Evolutionary conservation across 2,113 vertebrate species (phyloP), one percentile per base, ranked within the genome.

Genomic region (Apteryx owenii): DNA sequence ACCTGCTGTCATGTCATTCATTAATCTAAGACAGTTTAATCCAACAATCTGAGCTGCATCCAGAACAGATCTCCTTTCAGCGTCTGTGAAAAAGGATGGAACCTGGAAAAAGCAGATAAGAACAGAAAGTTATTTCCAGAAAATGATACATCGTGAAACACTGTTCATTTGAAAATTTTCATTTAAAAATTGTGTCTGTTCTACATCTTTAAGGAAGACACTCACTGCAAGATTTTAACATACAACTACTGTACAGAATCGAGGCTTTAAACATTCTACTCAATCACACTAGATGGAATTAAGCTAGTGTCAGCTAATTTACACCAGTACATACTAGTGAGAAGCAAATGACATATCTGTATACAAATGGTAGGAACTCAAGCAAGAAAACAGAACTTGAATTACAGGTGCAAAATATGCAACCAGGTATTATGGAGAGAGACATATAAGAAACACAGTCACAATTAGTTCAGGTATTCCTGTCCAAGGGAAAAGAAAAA

Each of bases 1-100:
- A 99, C 98, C 98, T 96, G 98, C 98, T 81, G 98, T 98, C 97
- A 98, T 98, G 72, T 99, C 98, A 95, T 98, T 99, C 98, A 99
- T 98, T 86, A 99, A 97, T 70, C 98, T 97, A 82, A 98, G 96
- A 89, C 98, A 98, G 92, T 99, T 98, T 58, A 98, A 90, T 38
- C 98, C 98, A 94, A 98, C 98, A 70, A 99, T 99, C 90, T 98
- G 98, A 28, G 98, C 98, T 82, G 98, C 98, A 96, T 99, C 98
- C 88, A 99, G 93, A 51, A 99, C 96, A 8, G 98, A 98, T n/a
- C 98, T 97, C 78, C 98, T 98, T 93, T 99, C 98, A 62, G 98
- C 98, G 97, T 98, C 98, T 81, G 98, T 99, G 97, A 99, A 99
- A 97, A 99, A 99, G 25, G 98, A 98, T 9, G 98, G 98, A 66